A percentile compares a stretch with the other conserved stretches of the same genome.
Evolutionary conservation across 2,888 invertebrate genomes (phyloP).

Genomic region (Chymomyza amoena): DNA sequence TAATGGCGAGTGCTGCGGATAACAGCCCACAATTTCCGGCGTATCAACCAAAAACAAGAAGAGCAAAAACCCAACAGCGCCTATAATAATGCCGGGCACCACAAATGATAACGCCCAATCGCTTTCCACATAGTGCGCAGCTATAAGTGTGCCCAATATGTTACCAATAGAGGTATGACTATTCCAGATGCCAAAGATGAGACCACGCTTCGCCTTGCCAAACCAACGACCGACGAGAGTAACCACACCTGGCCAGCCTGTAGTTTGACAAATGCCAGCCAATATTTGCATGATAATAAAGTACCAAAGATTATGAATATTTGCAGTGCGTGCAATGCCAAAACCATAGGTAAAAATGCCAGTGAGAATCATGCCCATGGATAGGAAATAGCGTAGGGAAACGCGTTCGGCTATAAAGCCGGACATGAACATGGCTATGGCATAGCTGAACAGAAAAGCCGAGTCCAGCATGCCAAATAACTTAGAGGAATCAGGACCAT

Average conservation of each 20-base stretch:
- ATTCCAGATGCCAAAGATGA: constrained; percentile 98
- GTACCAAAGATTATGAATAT: constrained; percentile 90
- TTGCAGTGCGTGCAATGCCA: constrained; percentile 89
- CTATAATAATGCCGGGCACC: constrained; percentile 92
- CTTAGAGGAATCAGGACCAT: constrained; percentile 85
- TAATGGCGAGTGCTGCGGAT: constrained; percentile 40
- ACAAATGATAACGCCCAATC: constrained; percentile 96
- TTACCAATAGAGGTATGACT: constrained; percentile 98
- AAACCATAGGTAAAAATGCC: constrained; percentile 92
- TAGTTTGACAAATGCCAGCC: constrained; percentile 93
- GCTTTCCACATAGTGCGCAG: constrained; percentile 89
- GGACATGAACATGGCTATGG: constrained; percentile 93
- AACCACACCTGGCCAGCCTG: constrained; percentile 97
- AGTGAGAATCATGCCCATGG: constrained; percentile 92
- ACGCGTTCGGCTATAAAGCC: constrained; percentile 96
- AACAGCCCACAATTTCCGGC: constrained; percentile 85
- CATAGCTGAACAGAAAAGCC: constrained; percentile 94
- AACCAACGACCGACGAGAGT: constrained; percentile 97
- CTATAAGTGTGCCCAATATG: constrained; percentile 93
- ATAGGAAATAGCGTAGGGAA: constrained; percentile 93
- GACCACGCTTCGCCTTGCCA: constrained; percentile 92
- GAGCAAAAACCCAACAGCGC: constrained; percentile 84
- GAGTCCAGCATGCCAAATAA: constrained; percentile 93
- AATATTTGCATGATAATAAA: constrained; percentile 91
- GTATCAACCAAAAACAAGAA: constrained; percentile 92